phyloP scores from a whole-genome alignment of 1,140 invertebrate genomes.

The Nautilus pompilius region DNA sequence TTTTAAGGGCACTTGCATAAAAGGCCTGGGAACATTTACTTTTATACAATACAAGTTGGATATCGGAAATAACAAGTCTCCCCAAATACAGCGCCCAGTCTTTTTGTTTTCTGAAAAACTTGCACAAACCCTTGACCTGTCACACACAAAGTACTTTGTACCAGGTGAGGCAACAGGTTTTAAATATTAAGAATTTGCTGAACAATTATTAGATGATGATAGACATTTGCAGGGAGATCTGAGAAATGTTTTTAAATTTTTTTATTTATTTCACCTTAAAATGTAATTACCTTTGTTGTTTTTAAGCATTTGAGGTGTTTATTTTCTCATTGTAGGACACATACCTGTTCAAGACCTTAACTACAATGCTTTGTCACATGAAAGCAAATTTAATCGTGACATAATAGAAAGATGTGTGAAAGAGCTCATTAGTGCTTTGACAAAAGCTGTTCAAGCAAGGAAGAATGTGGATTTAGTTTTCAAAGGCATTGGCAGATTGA shows the following conservation, averaged over 20 bases:
- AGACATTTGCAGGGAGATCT: too few relatives aligned
- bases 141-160: slow-evolving; percentile 47
- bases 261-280: too few relatives aligned
- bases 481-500: slow-evolving; percentile 48
- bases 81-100: slow-evolving; percentile 52
- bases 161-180: slow-evolving; percentile 40
- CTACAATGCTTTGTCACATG: slow-evolving; percentile 48
- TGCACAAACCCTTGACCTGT: slow-evolving; percentile 49
- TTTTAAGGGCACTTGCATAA: slow-evolving; percentile 48
- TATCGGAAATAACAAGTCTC: slow-evolving; percentile 52
- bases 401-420: slow-evolving; percentile 51
- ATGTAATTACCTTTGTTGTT: too few relatives aligned
- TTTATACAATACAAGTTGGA: slow-evolving; percentile 52
- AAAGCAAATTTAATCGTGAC: slow-evolving; percentile 52
- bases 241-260: too few relatives aligned
- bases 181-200: not conserved
- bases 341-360: slow-evolving; percentile 51
- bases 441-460: slow-evolving; percentile 35
- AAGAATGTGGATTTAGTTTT: slow-evolving; percentile 53
- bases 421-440: slow-evolving; percentile 46
- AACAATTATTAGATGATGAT: too few relatives aligned
- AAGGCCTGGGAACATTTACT: slow-evolving; percentile 51
- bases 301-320: too few relatives aligned
- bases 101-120: slow-evolving; percentile 54
- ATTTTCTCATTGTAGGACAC: slow-evolving; percentile 40